These are phyloP conservation scores for Yponomeuta evonymella DNA, from an alignment of 2,888 invertebrate genomes.

Conservation along the genomic window DNA sequence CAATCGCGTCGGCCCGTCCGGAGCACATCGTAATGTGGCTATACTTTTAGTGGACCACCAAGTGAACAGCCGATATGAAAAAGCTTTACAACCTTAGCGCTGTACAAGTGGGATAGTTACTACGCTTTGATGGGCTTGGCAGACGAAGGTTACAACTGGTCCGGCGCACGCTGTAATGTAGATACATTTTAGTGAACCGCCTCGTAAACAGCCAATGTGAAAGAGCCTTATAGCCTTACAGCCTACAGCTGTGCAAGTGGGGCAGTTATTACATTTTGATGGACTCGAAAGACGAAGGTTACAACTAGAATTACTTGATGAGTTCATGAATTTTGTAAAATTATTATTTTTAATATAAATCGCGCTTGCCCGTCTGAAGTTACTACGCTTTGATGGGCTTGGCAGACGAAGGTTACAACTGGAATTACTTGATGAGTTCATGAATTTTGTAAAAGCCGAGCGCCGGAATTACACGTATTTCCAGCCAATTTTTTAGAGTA, in stretches of 20 bases:
- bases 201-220: no score
- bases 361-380: no score
- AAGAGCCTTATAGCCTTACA: no score
- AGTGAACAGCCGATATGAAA: no score
- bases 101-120: neutral
- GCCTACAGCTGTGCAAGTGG: neutral
- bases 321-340: conserved; percentile 2
- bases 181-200: no score
- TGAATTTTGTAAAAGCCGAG: neutral
- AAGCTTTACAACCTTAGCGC: neutral
- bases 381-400: neutral
- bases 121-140: neutral
- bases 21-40: no score
- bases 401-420: neutral
- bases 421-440: neutral
- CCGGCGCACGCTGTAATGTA: no score
- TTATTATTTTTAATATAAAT: no score
- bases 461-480: neutral
- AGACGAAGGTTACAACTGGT: neutral
- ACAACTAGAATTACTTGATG: neutral
- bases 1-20: no score
- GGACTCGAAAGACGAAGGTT: neutral
- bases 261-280: neutral
- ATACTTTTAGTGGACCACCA: no score
- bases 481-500: neutral